Evolutionary conservation across 1,140 invertebrate species (phyloP), one percentile per base, ranked within the genome.

Genomic region (Zaprionus kolodkinae): DNA sequence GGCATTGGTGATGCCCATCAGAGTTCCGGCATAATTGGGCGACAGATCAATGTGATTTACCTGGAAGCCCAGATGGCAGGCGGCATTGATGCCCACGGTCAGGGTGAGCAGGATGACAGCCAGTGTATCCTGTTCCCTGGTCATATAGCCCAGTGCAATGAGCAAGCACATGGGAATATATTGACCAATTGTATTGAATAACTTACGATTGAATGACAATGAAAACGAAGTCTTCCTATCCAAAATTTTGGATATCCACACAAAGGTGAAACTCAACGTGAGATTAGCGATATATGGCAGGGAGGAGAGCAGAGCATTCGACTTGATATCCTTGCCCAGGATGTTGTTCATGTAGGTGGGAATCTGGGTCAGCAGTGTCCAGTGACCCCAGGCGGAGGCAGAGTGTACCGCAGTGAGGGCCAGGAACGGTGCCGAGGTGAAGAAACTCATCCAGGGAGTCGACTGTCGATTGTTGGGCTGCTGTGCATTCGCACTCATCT

Each of bases 301-400:
- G 0, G 97, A 95, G 33, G 96, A 95, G 35, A 96, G 85, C 48
- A 95, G 78, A 11, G 96, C 96, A 89, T 96, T 96, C 9, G 94
- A 89, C 91, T 95, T 94, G 12, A 98, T 95, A 63, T 98, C 94
- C 69, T 96, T 96, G 55, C 95, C 93, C 1, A 99, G 94, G 0
- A 98, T 95, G 68, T 95, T 94, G 15, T 95, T 95, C 94, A 99
- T 96, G 84, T 98, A 99, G 1, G 95, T 96, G 0, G 98, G 98
- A 84, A 99, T 95, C 93, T 97, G 95, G 0, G 97, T 98, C 33
- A 99, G 93, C 50, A 99, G 93, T 2, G 96, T 98, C 94, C 97
- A 98, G 89, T 97, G 97, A 1, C 97, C 97, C 97, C 97, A 98
- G 91, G 97, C 97, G 81, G 98, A 96, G 27, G 60, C 69, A n/a